Evolutionary conservation across 2,113 vertebrate genomes (phyloP), one percentile per base, ranked within the genome.

Genomic region (Sylvilagus bachmani): DNA sequence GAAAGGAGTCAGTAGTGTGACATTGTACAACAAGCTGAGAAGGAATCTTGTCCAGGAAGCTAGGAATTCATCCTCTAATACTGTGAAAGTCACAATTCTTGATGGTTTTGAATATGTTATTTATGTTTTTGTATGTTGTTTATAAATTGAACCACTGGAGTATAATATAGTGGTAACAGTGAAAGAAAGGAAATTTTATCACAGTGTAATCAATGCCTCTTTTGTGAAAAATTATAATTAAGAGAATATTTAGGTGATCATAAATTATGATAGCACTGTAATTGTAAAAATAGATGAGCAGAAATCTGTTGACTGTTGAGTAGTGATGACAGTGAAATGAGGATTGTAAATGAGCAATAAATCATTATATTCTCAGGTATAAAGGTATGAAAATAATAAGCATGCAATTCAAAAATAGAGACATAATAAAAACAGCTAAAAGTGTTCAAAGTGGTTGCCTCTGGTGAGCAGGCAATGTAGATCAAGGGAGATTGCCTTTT

Each of bases 251-350:
- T 44, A 58, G 33, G 58, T 21, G 83, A 44, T 36, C 6, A 62
- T 44, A 64, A 80, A 69, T 53, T 51, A 53, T 9, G 36, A 22
- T 6, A 5, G 4, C 62, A 24, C 3, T 38, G 17, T 51, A 51
- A 86, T 64, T 78, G 38, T 85, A 21, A 31, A 81, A 91, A 86
- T 33, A 10, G 3, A 1, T 55, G 66, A 69, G 2, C 6, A 58
- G 27, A 44, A 82, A 6, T 10, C 4, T 2, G 0, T 27, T 91
- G 27, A 61, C 2, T 2, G 0, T 27, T 91, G 27, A 61, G 62
- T 21, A 55, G 16, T 55, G 73, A 67, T 29, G 29, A 1, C 1
- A n/a, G 3, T 21, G 22, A 27, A 91, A 73, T 12, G 44, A 58
- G 6, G 0, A 0, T 25, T 36, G 53, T 78, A 22, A 73, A 82